Conservation (phyloP, 1,140 invertebrate genomes). For the Acromyrmex charruanus region DNA sequence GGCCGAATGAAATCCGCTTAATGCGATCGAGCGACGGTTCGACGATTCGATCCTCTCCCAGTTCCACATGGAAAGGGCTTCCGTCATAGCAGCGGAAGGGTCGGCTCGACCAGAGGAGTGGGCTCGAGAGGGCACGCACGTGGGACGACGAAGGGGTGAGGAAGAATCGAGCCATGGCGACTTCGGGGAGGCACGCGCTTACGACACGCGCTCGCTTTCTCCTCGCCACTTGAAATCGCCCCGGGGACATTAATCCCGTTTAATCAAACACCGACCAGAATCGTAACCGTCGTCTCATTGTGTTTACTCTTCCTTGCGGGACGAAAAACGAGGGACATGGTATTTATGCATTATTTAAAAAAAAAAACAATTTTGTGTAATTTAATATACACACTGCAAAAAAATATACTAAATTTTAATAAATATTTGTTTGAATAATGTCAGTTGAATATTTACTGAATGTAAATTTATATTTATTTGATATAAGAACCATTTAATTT, state of each 20-base stretch:
- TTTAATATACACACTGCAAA: neutral
- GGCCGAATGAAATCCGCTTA: constrained; percentile 75
- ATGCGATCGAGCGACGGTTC: constrained; percentile 65
- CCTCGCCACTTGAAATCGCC: constrained; percentile 73
- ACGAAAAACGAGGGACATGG: neutral
- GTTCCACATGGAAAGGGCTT: constrained; percentile 55
- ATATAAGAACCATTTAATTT: no score
- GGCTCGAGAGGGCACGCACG: constrained; percentile 28
- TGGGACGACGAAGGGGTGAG: constrained; percentile 20
- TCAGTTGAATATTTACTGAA: no score
- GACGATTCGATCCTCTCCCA: constrained; percentile 37
- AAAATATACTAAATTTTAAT: no score
- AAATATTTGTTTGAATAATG: no score
- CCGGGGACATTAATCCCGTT: constrained; percentile 78
- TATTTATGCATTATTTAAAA: constrained; percentile 41
- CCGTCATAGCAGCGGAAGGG: constrained; percentile 23
- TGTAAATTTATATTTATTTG: no score
- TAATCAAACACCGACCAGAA: constrained; percentile 72
- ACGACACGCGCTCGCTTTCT: constrained; percentile 67
- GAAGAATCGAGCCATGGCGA: constrained; percentile 42
- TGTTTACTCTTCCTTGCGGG: constrained; percentile 62
- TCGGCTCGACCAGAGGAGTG: constrained; percentile 35
- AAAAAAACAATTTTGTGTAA: neutral
- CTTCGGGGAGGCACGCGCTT: constrained; percentile 63
- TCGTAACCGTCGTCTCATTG: constrained; percentile 31